These are phyloP conservation scores for Bradypodion ventrale DNA, from an alignment of 2,797 vertebrate genomes.

Conservation along the genomic window DNA sequence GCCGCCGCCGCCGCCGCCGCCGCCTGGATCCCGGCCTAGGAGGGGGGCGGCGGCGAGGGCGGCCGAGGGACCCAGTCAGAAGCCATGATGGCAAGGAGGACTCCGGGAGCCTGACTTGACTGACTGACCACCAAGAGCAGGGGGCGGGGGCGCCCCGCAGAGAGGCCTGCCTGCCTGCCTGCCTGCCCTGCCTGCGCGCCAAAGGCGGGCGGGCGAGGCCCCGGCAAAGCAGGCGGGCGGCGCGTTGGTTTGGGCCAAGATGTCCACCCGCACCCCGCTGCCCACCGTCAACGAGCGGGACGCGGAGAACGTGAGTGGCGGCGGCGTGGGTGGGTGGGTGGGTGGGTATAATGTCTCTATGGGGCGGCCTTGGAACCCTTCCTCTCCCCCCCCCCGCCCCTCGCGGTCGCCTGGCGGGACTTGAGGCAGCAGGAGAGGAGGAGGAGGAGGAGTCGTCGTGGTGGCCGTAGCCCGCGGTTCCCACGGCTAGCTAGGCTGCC, in stretches of 20 bases:
- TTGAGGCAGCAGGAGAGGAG: too few species aligned
- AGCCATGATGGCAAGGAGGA: not conserved
- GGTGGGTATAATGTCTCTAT: not conserved
- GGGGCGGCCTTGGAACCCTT: not conserved
- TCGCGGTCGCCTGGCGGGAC: too few species aligned
- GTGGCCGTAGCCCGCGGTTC: too few species aligned
- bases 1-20: constrained; percentile 29
- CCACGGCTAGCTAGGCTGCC: too few species aligned
- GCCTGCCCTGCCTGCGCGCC: not conserved
- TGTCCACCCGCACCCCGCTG: constrained; percentile 95
- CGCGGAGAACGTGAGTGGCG: constrained; percentile 89
- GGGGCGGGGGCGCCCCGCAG: constrained; percentile 35
- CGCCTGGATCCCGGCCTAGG: constrained; percentile 26
- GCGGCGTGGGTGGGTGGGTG: not conserved
- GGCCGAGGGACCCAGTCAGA: constrained; percentile 1
- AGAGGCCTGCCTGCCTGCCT: too few species aligned
- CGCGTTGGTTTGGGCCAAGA: constrained; percentile 70
- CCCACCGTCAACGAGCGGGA: constrained; percentile 95
- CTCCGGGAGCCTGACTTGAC: constrained; percentile 6
- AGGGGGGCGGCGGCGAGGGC: constrained; percentile 26
- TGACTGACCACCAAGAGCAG: too few species aligned
- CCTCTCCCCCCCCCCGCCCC: too few species aligned
- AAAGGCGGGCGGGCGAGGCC: constrained; percentile 7
- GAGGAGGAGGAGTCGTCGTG: too few species aligned
- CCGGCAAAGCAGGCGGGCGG: too few species aligned